Evolutionary conservation across 35 echinoderm and acorn worm species (phyloP).

Genomic region (Heliocidaris tuberculata): DNA sequence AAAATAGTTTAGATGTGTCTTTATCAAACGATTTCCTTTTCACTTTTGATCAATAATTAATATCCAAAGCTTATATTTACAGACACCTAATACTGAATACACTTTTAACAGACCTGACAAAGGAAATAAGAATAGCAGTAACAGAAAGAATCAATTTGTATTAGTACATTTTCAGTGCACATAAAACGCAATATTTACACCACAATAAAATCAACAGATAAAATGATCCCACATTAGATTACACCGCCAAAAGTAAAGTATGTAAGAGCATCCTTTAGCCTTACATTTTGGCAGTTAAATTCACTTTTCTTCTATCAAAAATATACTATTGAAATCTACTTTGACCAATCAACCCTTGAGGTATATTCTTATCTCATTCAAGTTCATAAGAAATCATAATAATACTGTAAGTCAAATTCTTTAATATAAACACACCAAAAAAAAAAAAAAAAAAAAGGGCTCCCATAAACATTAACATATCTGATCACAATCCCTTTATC

Average conservation of each 20-base stretch:
- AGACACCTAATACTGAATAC: conserved; percentile 7
- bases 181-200: conserved; percentile 20
- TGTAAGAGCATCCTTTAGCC: neutral
- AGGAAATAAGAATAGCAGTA: neutral
- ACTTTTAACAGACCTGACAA: neutral
- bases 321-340: conserved; percentile 28
- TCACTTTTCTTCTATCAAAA: conserved; percentile 36
- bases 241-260: neutral
- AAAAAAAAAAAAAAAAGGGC: neutral
- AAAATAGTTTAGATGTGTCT: neutral
- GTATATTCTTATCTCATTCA: conserved; percentile 19
- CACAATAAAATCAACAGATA: neutral
- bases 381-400: neutral
- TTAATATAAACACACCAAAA: neutral
- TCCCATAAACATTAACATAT: neutral
- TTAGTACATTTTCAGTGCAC: conserved; percentile 34
- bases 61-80: conserved; percentile 28
- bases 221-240: neutral
- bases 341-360: conserved; percentile 24
- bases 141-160: neutral
- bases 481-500: neutral
- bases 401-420: neutral
- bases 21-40: neutral
- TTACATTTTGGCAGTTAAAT: neutral
- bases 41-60: conserved; percentile 16